Evolutionary conservation across 2,113 vertebrate species (phyloP).

Genomic region (Muntiacus muntjak): DNA sequence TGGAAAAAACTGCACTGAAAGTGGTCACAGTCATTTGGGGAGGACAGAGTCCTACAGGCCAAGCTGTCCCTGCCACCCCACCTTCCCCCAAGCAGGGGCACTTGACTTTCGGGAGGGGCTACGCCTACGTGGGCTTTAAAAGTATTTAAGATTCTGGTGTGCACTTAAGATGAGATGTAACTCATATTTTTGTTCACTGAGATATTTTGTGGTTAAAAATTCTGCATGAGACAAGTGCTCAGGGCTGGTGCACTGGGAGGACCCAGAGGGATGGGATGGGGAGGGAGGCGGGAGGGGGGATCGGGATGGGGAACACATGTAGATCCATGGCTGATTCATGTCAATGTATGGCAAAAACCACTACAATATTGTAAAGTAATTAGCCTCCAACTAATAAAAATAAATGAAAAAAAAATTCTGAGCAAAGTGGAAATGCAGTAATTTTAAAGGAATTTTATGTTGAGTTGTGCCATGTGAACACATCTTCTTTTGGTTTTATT

Average conservation of each 20-base stretch:
- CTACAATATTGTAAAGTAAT: too few species aligned
- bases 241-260: too few species aligned
- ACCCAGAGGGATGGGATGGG: too few species aligned
- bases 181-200: neutral
- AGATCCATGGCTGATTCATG: too few species aligned
- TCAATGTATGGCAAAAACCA: too few species aligned
- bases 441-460: neutral
- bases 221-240: neutral
- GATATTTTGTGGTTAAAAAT: neutral
- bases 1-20: too few species aligned
- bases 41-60: neutral
- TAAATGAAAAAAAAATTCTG: neutral
- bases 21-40: rapidly evolving
- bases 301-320: too few species aligned
- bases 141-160: neutral
- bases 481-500: neutral
- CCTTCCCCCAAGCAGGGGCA: neutral
- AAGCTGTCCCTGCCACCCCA: neutral
- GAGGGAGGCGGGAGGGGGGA: too few species aligned
- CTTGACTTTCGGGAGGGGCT: neutral
- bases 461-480: neutral
- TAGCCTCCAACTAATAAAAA: too few species aligned
- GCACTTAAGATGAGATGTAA: neutral
- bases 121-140: rapidly evolving
- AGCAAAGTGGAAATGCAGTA: neutral